phyloP scores from a whole-genome alignment of 2,797 vertebrate species.

The Sciaenops ocellatus region DNA sequence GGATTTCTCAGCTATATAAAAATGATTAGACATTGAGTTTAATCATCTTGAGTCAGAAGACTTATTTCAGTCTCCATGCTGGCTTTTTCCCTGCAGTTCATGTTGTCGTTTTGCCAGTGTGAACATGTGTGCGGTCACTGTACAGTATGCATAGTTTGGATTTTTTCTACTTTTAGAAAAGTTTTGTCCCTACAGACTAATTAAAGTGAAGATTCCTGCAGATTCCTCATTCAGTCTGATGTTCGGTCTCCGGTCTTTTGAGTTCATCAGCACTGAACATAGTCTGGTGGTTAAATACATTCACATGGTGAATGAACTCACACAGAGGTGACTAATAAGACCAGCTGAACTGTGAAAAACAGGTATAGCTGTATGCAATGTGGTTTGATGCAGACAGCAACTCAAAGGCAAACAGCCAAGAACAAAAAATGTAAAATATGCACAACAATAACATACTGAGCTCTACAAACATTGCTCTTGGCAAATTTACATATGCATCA shows the following conservation, averaged over 20 bases:
- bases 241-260: slow-evolving; percentile 42
- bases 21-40: neutral
- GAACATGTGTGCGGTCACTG: neutral
- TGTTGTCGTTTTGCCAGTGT: neutral
- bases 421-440: neutral
- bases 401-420: neutral
- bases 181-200: slow-evolving; percentile 56
- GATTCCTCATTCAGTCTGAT: slow-evolving; percentile 13
- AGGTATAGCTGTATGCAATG: neutral
- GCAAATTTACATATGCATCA: neutral
- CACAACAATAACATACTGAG: neutral
- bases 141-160: neutral
- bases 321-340: slow-evolving; percentile 7
- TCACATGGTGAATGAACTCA: slow-evolving; percentile 29
- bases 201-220: slow-evolving; percentile 38
- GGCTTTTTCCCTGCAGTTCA: neutral
- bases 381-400: neutral
- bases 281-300: slow-evolving; percentile 28
- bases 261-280: slow-evolving; percentile 55
- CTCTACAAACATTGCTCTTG: neutral
- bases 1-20: neutral
- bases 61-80: neutral
- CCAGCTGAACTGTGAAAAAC: slow-evolving; percentile 4
- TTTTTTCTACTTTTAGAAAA: slow-evolving; percentile 29
- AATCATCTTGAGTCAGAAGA: neutral